Percentiles rank a stretch among this genome's conserved stretches.
Conservation (phyloP, 2,888 invertebrate genomes). For the Euclidia mi region DNA sequence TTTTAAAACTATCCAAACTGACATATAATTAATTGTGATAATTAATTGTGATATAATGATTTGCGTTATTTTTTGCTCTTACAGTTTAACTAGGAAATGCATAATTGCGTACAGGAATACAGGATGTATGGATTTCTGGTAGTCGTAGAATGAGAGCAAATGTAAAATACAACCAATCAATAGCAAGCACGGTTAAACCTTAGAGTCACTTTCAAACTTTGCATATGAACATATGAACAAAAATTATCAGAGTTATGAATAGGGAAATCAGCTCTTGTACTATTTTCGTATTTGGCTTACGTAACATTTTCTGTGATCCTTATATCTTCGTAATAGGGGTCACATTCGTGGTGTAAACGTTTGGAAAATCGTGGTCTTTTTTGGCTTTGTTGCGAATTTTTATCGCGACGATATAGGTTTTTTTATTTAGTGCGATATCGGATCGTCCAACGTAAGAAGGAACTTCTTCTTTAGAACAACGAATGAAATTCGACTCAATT, state of each 20-base stretch:
- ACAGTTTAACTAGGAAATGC: no score
- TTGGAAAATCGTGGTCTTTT: slow-evolving; percentile 59
- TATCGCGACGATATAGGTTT: slow-evolving; percentile 75
- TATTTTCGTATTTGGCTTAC: slow-evolving; percentile 53
- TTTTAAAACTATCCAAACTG: slow-evolving; percentile 4
- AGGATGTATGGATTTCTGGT: no score
- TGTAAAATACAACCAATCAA: no score
- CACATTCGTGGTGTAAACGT: slow-evolving; percentile 55
- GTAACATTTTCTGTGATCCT: slow-evolving; percentile 47
- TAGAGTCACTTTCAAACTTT: no score
- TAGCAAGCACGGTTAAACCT: no score
- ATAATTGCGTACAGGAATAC: no score
- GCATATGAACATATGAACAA: no score
- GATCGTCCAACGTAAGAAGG: slow-evolving; percentile 39
- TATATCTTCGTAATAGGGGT: slow-evolving; percentile 58
- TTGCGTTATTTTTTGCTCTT: no score
- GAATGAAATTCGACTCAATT: slow-evolving; percentile 29
- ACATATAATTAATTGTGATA: no score
- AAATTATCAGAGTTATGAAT: no score
- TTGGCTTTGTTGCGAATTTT: slow-evolving; percentile 75
- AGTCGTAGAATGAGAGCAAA: no score
- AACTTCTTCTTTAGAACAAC: slow-evolving; percentile 14
- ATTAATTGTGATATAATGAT: no score
- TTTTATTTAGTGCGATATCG: slow-evolving; percentile 71
- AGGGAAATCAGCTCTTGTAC: slow-evolving; percentile 26